Base-by-base conservation (phyloP, 2,888 invertebrate genomes). In the Chirona hameri region DNA sequence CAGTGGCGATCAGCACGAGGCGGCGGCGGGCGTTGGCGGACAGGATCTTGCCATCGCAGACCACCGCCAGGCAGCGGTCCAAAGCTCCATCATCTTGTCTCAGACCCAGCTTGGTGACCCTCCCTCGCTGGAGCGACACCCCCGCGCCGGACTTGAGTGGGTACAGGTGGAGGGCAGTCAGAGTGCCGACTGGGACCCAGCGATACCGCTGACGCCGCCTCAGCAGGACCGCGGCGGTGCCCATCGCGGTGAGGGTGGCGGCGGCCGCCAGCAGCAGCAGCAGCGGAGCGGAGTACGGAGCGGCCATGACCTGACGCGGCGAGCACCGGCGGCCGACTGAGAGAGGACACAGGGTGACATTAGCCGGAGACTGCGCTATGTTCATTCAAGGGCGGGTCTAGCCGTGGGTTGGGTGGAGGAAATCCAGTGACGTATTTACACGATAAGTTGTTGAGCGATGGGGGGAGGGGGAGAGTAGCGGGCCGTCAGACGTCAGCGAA, bases 11-110 rank as follows among this genome's bases (percentile, higher is more conserved):
- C 14, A 72, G 72, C 31, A 72, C 72, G 14, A 72, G 72, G 1
- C 72, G 72, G 18, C 72, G 72, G 15, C 72, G 72, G 14, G 29
- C 3, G 31, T 31, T 31, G 31, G 72, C 72, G 72, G 0, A 12
- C 72, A 72, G 12, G 18, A 31, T 31, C 72, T 72, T 15, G 31
- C 72, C 72, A 29, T 31, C 15, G 18, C 72, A 72, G 5, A 72
- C 72, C 31, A 72, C 72, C 14, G 72, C 72, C 31, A 72, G 72
- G 31, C 72, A 31, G 31, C 72, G 29, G 72, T 72, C 72, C 31
- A 72, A 31, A 5, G 31, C 72, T 29, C 18, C 65, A 10, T 10
- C 5, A 0, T 5, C 29, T n/a, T 5, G 3, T 15, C 72, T 12
- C 31, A 72, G 15, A 0, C 72, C 72, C 72, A 72, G 72, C 0